Evolutionary conservation across 37 sponge, comb jelly and placozoan species (phyloP), one percentile per base, ranked within the genome.

Genomic region (Amphimedon queenslandica): DNA sequence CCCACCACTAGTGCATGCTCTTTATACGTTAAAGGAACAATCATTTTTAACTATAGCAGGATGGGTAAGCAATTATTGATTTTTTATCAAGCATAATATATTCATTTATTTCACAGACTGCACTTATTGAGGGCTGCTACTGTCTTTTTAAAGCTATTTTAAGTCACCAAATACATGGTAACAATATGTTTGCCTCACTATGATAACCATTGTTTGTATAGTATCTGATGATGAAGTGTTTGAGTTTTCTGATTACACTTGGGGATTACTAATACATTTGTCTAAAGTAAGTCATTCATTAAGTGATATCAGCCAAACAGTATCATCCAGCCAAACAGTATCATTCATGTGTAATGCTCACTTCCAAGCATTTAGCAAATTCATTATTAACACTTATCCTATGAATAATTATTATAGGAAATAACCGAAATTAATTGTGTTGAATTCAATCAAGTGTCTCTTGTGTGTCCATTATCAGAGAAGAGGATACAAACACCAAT

Each of bases 231-330:
- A 3, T 4, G 11, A 69, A 40, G 40, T 69, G 42, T 69, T 69
- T 69, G 70, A 69, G 70, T 69, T 40, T 40, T 40, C 41, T 69
- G 70, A 69, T 40, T 69, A 69, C 5, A 5, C 38, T 29, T 69
- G 70, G 70, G 40, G 25, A 37, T 42, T 69, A 27, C 40, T 69
- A 25, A 69, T 69, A 23, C 27, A 40, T 40, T 40, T 5, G 21
- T 38, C 53, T 13, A 8, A 47, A 13, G 53, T 47, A 47, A 47
- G 13, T 8, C 13, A 18, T 47, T 18, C 53, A 47, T 8, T 47
- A 8, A 47, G 8, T 13, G 13, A n/a, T n/a, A n/a, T n/a, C n/a
- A n/a, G n/a, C n/a, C n/a, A n/a, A n/a, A n/a, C n/a, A n/a, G n/a
- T n/a, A n/a, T n/a, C n/a, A n/a, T n/a, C n/a, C n/a, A n/a, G n/a